Evolutionary conservation across 2,888 invertebrate species (phyloP).

Genomic region (Tetheella fluctuosa): DNA sequence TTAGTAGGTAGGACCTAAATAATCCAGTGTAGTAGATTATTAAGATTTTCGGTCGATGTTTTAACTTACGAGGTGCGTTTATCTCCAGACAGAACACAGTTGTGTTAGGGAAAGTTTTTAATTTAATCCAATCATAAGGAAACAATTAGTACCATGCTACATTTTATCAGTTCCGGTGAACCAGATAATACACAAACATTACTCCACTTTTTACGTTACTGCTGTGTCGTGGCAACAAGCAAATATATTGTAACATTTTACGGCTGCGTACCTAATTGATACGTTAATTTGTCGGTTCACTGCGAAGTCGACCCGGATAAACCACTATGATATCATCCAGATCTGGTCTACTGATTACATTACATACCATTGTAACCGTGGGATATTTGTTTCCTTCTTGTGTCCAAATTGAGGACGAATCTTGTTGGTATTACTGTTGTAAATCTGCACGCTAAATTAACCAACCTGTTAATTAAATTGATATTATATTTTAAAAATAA

Average conservation of each 20-base stretch:
- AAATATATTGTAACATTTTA: neutral
- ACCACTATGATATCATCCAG: slow-evolving; percentile 63
- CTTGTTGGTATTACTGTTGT: too few relatives aligned
- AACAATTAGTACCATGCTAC: neutral
- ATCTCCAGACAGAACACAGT: too few relatives aligned
- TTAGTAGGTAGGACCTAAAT: too few relatives aligned
- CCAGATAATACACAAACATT: neutral
- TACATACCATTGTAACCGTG: slow-evolving; percentile 50
- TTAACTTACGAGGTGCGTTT: too few relatives aligned
- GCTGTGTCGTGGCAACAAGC: neutral
- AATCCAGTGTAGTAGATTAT: too few relatives aligned
- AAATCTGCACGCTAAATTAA: too few relatives aligned
- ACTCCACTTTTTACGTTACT: neutral
- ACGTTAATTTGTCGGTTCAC: slow-evolving; percentile 37
- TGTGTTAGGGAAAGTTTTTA: neutral
- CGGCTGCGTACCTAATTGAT: slow-evolving; percentile 12
- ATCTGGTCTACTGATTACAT: slow-evolving; percentile 55
- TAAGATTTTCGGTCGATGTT: too few relatives aligned
- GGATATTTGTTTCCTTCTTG: slow-evolving; percentile 36
- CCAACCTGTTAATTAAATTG: neutral
- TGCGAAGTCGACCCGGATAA: slow-evolving; percentile 48
- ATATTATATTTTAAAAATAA: neutral
- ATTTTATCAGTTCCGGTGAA: slow-evolving; percentile 3
- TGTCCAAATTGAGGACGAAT: neutral
- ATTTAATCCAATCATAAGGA: neutral